phyloP scores from a whole-genome alignment of 35 echinoderm and acorn worm genomes.

The Lytechinus pictus region DNA sequence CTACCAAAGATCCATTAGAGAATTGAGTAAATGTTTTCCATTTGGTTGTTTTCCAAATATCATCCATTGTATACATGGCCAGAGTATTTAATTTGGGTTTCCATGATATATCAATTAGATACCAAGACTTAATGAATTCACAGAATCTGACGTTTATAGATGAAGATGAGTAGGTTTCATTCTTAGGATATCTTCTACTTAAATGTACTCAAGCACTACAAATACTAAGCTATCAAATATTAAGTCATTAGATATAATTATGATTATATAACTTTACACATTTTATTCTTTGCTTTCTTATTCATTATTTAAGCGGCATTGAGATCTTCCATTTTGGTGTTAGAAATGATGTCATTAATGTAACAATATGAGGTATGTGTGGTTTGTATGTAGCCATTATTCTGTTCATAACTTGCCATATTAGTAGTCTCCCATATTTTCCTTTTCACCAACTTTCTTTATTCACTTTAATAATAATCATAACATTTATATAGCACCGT shows the following conservation, averaged over 20 bases:
- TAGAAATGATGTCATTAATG: not conserved
- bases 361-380: not conserved
- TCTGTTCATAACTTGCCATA: slow-evolving; percentile 30
- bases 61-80: too few relatives aligned
- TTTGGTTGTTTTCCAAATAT: not conserved
- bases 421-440: not conserved
- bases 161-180: too few relatives aligned
- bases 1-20: not conserved
- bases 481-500: too few relatives aligned
- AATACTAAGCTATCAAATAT: not conserved
- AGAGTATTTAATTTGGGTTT: too few relatives aligned
- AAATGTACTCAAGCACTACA: too few relatives aligned
- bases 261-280: not conserved
- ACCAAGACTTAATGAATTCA: too few relatives aligned
- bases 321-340: not conserved
- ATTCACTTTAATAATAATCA: not conserved
- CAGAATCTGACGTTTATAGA: too few relatives aligned
- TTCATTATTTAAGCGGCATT: not conserved
- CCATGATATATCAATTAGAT: too few relatives aligned
- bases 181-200: too few relatives aligned
- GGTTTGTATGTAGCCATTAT: not conserved
- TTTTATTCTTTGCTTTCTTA: not conserved
- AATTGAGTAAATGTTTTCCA: not conserved
- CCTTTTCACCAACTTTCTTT: not conserved
- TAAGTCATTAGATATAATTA: not conserved